phyloP scores from a whole-genome alignment of 64 coral and sea anemone genomes.

The Acropora yongei region DNA sequence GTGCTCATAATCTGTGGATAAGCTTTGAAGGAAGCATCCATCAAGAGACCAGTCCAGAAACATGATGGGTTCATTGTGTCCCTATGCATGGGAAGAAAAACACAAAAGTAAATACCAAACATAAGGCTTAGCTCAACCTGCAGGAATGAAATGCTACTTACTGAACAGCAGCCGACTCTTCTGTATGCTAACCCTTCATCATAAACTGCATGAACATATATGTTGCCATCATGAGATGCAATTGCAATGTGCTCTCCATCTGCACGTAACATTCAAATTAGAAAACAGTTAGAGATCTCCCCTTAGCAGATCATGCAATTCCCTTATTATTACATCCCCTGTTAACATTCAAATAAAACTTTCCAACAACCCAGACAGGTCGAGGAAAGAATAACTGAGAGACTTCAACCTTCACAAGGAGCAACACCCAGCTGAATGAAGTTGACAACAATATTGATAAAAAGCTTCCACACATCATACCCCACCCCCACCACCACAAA shows the following conservation, averaged over 20 bases:
- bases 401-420: no score
- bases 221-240: constrained; percentile 83
- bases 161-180: constrained; percentile 80
- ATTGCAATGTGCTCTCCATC: constrained; percentile 92
- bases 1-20: constrained; percentile 80
- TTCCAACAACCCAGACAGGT: no score
- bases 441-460: no score
- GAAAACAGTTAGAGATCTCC: neutral
- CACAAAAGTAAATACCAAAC: neutral
- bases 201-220: constrained; percentile 90
- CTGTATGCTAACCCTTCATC: constrained; percentile 88
- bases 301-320: no score
- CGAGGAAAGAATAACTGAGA: no score
- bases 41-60: constrained; percentile 93
- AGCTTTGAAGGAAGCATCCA: constrained; percentile 90
- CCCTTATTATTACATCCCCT: no score
- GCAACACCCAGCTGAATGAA: no score
- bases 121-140: no score
- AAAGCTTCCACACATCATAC: no score
- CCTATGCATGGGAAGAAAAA: constrained; percentile 19
- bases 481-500: no score
- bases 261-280: neutral
- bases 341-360: no score
- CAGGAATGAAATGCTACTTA: neutral
- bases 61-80: constrained; percentile 68